Percentiles rank a stretch among this genome's conserved stretches.
Evolutionary conservation across 2,113 vertebrate species (phyloP).

Genomic region (Miniopterus natalensis): DNA sequence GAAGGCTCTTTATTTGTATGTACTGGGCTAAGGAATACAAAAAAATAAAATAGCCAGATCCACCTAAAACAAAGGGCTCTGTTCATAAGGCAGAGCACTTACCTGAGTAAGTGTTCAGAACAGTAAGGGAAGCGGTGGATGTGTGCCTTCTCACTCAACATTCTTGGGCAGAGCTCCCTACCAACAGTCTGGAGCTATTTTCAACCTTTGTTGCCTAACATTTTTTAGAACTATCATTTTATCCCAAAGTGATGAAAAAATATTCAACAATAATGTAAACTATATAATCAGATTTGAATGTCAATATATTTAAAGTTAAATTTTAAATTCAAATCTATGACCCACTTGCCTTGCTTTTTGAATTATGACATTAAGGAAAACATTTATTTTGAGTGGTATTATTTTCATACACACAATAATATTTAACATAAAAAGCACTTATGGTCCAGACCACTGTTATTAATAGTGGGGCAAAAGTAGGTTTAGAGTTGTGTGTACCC

Average conservation of each 20-base stretch:
- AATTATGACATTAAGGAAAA: slow-evolving; percentile 10
- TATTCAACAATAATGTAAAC: neutral
- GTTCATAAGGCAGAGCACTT: neutral
- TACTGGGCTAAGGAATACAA: neutral
- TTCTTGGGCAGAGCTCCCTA: neutral
- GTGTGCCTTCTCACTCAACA: neutral
- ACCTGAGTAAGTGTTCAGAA: neutral
- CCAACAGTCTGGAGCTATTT: neutral
- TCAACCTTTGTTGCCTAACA: neutral
- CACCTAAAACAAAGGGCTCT: neutral
- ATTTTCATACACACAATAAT: slow-evolving; percentile 17
- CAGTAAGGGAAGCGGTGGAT: neutral
- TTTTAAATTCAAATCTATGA: slow-evolving; percentile 26
- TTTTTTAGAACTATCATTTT: neutral
- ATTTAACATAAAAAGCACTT: neutral
- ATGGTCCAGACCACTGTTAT: neutral
- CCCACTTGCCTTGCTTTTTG: neutral
- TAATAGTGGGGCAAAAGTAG: neutral
- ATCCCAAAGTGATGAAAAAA: slow-evolving; percentile 13
- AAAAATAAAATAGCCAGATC: neutral
- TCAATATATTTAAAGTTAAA: slow-evolving; percentile 9
- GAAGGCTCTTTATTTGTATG: neutral
- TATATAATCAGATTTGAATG: neutral
- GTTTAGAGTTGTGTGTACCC: neutral
- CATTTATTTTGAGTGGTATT: neutral